Evolutionary conservation across 2,888 invertebrate species (phyloP), one percentile per base, ranked within the genome.

Genomic region (Athripsodes cinereus): DNA sequence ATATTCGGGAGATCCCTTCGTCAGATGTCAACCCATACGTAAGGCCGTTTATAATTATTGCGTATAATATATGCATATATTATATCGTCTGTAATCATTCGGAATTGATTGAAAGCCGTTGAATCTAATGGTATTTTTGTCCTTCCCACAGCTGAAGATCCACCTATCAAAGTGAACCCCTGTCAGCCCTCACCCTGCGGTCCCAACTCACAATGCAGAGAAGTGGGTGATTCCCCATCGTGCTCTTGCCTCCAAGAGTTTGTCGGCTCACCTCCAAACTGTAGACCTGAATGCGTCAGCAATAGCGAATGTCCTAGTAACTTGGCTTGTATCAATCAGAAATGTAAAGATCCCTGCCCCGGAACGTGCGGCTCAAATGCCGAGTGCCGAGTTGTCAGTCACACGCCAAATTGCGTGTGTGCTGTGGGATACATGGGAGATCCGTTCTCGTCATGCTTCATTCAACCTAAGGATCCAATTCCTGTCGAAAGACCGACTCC

Each of bases 1-100:
- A 34, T 82, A 84, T 69, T 82, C 85, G 58, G 93, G 93, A 10
- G 90, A 92, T 83, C 92, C 93, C 48, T 92, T 91, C 68, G 78
- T 82, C 13, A 82, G 81, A 48, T 91, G 91, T 67, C 75, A 73
- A 55, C 69, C 81, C 44, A 76, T 74, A 64, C 82, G 86, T 77
- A 72, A 73, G 73, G 65, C 22, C n/a, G n/a, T n/a, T n/a, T n/a
- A n/a, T n/a, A n/a, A n/a, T n/a, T 18, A 22, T 50, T 13, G 26
- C 6, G 10, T 3, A 22, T 22, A 20, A 16, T 16, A 55, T 46
- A 40, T 16, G n/a, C 21, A 31, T 31, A 31, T 8, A 31, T 31
- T 31, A 31, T 31, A 8, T n/a, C n/a, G n/a, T n/a, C n/a, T n/a
- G n/a, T n/a, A n/a, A n/a, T n/a, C n/a, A n/a, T n/a, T n/a, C n/a